Base-by-base conservation (phyloP, 2,888 invertebrate species). In the Cordilura impudica region DNA sequence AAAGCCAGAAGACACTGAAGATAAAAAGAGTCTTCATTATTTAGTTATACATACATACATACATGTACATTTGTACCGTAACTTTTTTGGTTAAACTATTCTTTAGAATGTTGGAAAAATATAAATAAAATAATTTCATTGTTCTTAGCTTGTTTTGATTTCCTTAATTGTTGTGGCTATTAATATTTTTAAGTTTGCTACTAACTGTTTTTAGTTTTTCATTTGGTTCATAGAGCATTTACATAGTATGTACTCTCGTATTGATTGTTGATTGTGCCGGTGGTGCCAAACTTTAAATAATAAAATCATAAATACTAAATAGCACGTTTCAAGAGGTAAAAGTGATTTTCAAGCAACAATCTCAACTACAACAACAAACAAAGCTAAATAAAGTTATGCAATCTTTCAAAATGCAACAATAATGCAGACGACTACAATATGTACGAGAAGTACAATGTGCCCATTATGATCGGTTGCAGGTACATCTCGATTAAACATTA, bases 311-410 rank as follows among this genome's bases (percentile, higher is more conserved):
- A 65, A 63, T 60, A 49, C 67, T 67, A 49, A n/a, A 61, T 72
- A 78, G 72, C 71, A 78, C 71, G 72, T 72, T 78, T 78, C 49
- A 54, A 67, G 61, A 78, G 72, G 72, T 78, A 78, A 78, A 78
- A 78, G 77, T 78, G 61, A 49, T 54, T 70, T 75, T 72, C 47
- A 35, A 65, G 19, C 47, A 49, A 56, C 45, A 61, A 39, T n/a
- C 19, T 61, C 58, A n/a, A n/a, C n/a, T n/a, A n/a, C n/a, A n/a
- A n/a, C n/a, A 26, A n/a, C 12, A 51, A 65, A 23, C n/a, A 43
- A 14, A 39, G 21, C 8, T 26, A 4, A 1, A 39, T 47, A 60
- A 47, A 31, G 53, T 72, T 72, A 65, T 72, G 72, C 45, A 71
- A 71, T 26, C 19, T 60, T 60, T 43, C 47, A 29, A 56, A 70